phyloP scores from a whole-genome alignment of 2,888 invertebrate genomes.

The Drosophila lutescens region DNA sequence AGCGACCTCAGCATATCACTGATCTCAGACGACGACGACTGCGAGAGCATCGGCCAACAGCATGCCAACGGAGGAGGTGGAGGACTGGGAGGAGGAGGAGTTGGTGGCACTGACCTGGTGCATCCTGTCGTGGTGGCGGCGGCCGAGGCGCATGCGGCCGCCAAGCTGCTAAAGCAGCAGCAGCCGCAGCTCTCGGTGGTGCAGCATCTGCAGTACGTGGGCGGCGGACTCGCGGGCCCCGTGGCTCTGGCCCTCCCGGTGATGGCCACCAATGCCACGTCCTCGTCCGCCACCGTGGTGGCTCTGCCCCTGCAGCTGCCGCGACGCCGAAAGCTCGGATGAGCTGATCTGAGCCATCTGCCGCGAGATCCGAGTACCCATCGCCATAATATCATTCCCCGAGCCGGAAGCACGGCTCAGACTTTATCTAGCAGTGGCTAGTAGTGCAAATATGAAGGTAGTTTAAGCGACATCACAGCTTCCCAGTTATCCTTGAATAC shows the following conservation, averaged over 20 bases:
- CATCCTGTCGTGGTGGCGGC: slow-evolving; percentile 50
- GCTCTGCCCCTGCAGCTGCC: slow-evolving; percentile 37
- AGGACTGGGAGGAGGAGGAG: too few relatives aligned
- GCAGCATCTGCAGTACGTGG: slow-evolving; percentile 68
- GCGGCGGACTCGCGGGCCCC: slow-evolving; percentile 49
- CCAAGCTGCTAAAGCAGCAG: slow-evolving; percentile 74
- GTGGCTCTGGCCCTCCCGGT: slow-evolving; percentile 63
- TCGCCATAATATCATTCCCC: slow-evolving; percentile 57
- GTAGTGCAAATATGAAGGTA: slow-evolving; percentile 61
- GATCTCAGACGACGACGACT: slow-evolving; percentile 82
- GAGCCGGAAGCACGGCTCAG: slow-evolving; percentile 23
- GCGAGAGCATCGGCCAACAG: slow-evolving; percentile 55
- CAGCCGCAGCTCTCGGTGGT: slow-evolving; percentile 75
- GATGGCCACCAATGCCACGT: slow-evolving; percentile 33
- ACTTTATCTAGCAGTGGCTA: slow-evolving; percentile 41
- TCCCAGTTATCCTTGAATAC: slow-evolving; percentile 5
- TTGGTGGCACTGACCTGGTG: slow-evolving; percentile 14
- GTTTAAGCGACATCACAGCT: slow-evolving; percentile 14
- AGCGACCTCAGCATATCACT: slow-evolving; percentile 83
- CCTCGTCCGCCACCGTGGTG: slow-evolving; percentile 34
- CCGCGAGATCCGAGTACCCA: slow-evolving; percentile 49
- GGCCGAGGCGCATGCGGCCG: slow-evolving; percentile 55
- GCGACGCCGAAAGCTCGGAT: slow-evolving; percentile 69
- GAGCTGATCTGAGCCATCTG: slow-evolving; percentile 15
- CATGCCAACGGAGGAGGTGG: slow-evolving; percentile 15